phyloP scores from a whole-genome alignment of 2,797 vertebrate species.

The Typhlichthys subterraneus region DNA sequence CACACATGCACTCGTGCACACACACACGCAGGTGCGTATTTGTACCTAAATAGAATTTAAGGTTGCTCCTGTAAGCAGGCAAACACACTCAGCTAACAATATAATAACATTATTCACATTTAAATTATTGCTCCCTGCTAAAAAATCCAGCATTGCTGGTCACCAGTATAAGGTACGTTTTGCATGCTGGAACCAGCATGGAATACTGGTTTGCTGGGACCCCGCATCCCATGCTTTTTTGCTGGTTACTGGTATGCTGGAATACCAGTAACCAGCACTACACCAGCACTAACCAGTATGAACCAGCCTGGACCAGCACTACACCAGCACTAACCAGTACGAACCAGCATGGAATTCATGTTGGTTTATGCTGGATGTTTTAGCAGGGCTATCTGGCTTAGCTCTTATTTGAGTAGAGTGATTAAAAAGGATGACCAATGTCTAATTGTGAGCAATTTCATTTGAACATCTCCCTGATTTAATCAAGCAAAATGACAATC shows the following conservation, averaged over 20 bases:
- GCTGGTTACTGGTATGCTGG: too few species aligned
- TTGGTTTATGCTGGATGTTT: too few species aligned
- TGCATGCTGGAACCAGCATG: too few species aligned
- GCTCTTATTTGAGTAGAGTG: slow-evolving; percentile 45
- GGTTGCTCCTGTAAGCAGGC: slow-evolving; percentile 29
- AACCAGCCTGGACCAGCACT: too few species aligned
- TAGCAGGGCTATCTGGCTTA: slow-evolving; percentile 37
- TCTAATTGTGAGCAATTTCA: slow-evolving; percentile 52
- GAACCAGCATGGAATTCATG: too few species aligned
- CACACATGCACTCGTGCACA: not conserved
- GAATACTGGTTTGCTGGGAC: too few species aligned
- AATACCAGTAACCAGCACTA: too few species aligned
- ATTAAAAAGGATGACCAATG: slow-evolving; percentile 53
- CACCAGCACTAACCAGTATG: too few species aligned
- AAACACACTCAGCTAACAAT: slow-evolving; percentile 31
- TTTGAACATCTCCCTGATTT: slow-evolving; percentile 56
- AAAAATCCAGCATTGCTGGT: too few species aligned
- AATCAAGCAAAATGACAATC: slow-evolving; percentile 57
- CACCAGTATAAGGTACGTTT: too few species aligned
- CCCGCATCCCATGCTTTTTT: too few species aligned
- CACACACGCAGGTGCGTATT: slow-evolving; percentile 1
- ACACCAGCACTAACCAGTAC: too few species aligned
- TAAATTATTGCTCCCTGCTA: slow-evolving; percentile 28
- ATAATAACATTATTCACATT: slow-evolving; percentile 26
- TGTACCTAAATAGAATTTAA: not conserved